Evolutionary conservation across 2,113 vertebrate genomes (phyloP).

Genomic region (Nycticorax nycticorax): DNA sequence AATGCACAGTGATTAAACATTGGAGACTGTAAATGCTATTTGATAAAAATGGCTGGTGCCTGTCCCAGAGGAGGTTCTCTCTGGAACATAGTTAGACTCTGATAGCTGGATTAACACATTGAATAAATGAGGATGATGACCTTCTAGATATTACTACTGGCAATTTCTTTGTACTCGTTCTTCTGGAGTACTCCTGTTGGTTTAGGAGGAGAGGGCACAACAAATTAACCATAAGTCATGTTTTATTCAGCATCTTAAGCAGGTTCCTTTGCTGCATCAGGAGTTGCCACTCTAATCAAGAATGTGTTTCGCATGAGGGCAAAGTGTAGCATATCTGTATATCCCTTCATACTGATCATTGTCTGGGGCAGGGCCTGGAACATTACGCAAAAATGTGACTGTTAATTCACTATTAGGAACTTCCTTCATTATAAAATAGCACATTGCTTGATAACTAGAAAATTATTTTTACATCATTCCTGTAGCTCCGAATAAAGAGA

Average conservation of each 20-base stretch:
- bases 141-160: not conserved
- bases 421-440: not conserved
- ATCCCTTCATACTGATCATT: not conserved
- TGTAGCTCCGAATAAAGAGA: not conserved
- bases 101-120: not conserved
- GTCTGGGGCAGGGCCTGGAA: not conserved
- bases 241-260: not conserved
- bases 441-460: not conserved
- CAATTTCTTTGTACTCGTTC: not conserved
- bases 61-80: not conserved
- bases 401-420: not conserved
- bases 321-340: not conserved
- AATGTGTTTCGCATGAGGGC: not conserved
- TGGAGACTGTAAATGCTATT: not conserved
- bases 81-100: not conserved
- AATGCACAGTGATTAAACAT: not conserved
- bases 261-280: not conserved
- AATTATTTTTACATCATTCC: not conserved
- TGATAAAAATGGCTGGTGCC: not conserved
- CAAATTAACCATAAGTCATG: not conserved
- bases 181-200: not conserved
- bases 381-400: not conserved
- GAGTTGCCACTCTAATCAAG: not conserved
- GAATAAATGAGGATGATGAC: conserved; percentile 17
- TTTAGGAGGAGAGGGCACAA: not conserved